Evolutionary conservation across 1,140 invertebrate species (phyloP), one percentile per base, ranked within the genome.

Genomic region (Neelides sp.): DNA sequence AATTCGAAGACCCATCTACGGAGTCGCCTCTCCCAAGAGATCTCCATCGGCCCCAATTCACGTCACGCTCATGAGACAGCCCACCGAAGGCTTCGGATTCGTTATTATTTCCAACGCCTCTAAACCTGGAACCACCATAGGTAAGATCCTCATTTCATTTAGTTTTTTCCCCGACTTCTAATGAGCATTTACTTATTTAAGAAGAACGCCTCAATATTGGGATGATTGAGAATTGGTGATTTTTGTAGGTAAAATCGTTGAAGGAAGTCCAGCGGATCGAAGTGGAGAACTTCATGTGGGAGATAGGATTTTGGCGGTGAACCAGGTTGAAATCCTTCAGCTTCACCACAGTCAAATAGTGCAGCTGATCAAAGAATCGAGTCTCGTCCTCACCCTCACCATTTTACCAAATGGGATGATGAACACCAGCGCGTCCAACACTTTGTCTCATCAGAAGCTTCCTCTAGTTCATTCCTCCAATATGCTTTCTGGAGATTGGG

Each of bases 21-120:
- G 46, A 22, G 36, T 28, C 28, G 19, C 30, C 34, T 13, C 45
- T n/a, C 26, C 32, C 0, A 20, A 24, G 12, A 46, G 26, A 20
- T 40, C 45, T 13, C 47, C 42, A 4, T 56, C 57, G 24, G 68
- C 70, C 48, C 73, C 75, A 0, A 90, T 91, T 61, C 86, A 94
- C 64, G 83, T 94, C 10, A 81, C 83, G 8, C 83, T 98, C 0
- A 84, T 79, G 32, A 75, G 93, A 45, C 79, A 81, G 65, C 90
- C 96, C 61, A 87, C 83, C 50, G 94, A 98, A 71, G 94, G 94
- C 8, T 98, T 98, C 70, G 95, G 94, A 17, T 98, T 98, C 70
- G 92, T 98, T 19, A 95, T 98, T 45, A 96, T 98, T 60, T 97
- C 93, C 0, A 95, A 91, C 10, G 85, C 91, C 1, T 91, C 91